phyloP scores from a whole-genome alignment of 2,888 invertebrate species.

The Ceramica pisi region DNA sequence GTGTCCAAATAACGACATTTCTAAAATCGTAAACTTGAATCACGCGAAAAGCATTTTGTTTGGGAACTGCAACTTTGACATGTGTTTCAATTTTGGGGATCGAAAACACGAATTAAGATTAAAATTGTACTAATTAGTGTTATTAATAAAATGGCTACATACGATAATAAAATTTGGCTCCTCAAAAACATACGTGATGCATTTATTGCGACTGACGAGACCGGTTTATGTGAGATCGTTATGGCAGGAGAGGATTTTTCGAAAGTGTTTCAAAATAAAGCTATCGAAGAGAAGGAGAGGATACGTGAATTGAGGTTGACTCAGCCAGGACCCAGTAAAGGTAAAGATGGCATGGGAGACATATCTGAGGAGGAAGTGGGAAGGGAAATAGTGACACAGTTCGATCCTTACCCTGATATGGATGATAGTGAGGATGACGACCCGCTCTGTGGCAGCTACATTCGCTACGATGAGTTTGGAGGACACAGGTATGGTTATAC shows the following conservation, averaged over 20 bases:
- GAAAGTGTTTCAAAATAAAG: conserved; percentile 87
- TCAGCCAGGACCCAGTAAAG: conserved; percentile 81
- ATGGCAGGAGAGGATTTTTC: conserved; percentile 96
- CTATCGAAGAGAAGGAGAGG: conserved; percentile 84
- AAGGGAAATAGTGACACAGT: conserved; percentile 86
- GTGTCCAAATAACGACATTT: conserved; percentile 29
- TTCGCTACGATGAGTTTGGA: conserved; percentile 93
- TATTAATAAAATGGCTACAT: conserved; percentile 94
- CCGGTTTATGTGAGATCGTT: conserved; percentile 97
- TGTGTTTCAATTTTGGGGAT: conserved; percentile 67
- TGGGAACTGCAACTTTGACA: conserved; percentile 69
- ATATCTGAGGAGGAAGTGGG: conserved; percentile 83
- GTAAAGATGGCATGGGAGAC: conserved; percentile 80
- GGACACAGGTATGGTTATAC: conserved; percentile 83
- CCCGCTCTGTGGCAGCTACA: conserved; percentile 92
- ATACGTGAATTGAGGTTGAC: conserved; percentile 77
- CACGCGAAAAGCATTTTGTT: conserved; percentile 67
- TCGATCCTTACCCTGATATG: conserved; percentile 94
- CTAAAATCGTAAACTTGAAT: conserved; percentile 26
- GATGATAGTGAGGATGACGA: conserved; percentile 96
- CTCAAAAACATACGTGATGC: conserved; percentile 98
- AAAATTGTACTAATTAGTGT: conserved; percentile 47
- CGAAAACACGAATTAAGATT: conserved; percentile 53
- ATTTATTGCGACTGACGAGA: conserved; percentile 98
- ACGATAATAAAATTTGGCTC: conserved; percentile 98